A percentile compares a stretch with the other conserved stretches of the same genome.
These are phyloP conservation scores for Uropetala carovei DNA, from an alignment of 2,888 invertebrate species.

Conservation along the genomic window DNA sequence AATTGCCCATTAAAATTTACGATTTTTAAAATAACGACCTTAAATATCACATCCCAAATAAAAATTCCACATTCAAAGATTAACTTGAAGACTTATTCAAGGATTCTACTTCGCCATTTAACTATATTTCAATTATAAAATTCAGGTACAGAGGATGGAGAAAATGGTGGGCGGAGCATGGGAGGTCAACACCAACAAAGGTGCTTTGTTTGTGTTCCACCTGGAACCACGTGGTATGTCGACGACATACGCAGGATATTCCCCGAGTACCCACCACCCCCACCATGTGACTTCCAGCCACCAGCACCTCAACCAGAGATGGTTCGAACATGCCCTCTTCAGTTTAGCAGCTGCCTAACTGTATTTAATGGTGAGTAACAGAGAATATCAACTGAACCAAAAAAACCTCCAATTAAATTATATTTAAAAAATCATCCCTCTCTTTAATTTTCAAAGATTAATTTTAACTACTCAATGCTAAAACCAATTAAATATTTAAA, in stretches of 20 bases:
- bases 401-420: too few relatives aligned
- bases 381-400: not conserved
- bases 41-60: not conserved
- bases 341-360: conserved; percentile 41
- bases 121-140: not conserved
- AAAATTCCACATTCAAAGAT: not conserved
- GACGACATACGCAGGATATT: conserved; percentile 43
- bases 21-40: too few relatives aligned
- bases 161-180: conserved; percentile 47
- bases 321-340: conserved; percentile 46
- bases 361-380: conserved; percentile 18
- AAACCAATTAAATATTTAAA: too few relatives aligned
- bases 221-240: not conserved
- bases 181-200: conserved; percentile 41
- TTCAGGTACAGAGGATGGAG: conserved; percentile 24
- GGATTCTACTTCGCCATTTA: too few relatives aligned
- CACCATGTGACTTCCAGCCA: conserved; percentile 54
- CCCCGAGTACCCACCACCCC: conserved; percentile 39
- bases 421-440: too few relatives aligned
- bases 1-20: too few relatives aligned
- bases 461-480: too few relatives aligned
- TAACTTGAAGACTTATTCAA: not conserved
- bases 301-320: conserved; percentile 49
- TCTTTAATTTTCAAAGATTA: too few relatives aligned
- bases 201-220: conserved; percentile 55